A percentile compares a stretch with the other conserved stretches of the same genome.
Conservation (phyloP, 2,113 vertebrate species). For the Natator depressus region DNA sequence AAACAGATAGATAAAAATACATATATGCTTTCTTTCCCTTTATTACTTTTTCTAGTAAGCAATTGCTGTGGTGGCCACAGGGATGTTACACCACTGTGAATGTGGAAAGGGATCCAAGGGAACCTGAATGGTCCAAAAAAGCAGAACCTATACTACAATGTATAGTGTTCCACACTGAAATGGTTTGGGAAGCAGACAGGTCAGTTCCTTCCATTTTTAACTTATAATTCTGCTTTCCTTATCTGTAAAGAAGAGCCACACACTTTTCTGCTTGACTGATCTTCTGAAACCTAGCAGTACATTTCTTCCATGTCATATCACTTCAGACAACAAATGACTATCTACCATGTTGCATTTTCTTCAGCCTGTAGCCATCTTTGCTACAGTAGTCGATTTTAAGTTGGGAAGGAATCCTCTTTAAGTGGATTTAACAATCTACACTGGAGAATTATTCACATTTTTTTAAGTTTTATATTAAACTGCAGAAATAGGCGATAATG, state of each 20-base stretch:
- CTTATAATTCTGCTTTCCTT: conserved; percentile 17
- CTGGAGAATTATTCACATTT: neutral
- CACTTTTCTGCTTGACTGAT: conserved; percentile 47
- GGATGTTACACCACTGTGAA: neutral
- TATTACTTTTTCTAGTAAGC: neutral
- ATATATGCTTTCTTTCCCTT: neutral
- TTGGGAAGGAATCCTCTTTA: conserved; percentile 19
- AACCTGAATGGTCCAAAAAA: neutral
- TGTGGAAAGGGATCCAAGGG: neutral
- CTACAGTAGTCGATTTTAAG: neutral
- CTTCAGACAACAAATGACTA: conserved; percentile 34
- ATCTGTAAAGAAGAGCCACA: conserved; percentile 20
- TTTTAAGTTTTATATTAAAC: neutral
- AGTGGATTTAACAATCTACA: neutral
- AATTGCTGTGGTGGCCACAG: neutral
- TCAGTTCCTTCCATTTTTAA: conserved; percentile 24
- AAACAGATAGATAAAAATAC: conserved; percentile 37
- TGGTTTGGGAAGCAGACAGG: conserved; percentile 9
- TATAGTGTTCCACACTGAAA: neutral
- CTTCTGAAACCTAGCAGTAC: conserved; percentile 37
- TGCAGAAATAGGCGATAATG: conserved; percentile 45
- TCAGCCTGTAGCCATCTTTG: neutral
- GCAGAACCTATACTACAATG: neutral
- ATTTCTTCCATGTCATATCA: neutral
- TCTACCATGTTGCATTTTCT: conserved; percentile 8